Percentiles rank a stretch among this genome's conserved stretches.
These are phyloP conservation scores for Platysternon megacephalum DNA, from an alignment of 2,113 vertebrate genomes.

Conservation along the genomic window DNA sequence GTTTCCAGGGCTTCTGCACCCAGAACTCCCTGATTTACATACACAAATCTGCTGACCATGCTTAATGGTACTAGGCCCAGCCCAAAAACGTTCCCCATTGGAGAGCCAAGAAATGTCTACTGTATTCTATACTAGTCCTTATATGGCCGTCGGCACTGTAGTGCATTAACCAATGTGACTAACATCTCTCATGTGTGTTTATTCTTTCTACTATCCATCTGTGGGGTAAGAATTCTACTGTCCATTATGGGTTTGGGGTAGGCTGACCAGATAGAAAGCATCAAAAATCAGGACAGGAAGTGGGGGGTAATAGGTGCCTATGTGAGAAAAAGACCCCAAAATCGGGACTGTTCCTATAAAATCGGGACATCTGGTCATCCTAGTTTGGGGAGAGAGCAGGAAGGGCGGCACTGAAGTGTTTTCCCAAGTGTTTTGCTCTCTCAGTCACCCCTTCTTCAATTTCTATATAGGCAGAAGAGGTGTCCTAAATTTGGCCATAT, in stretches of 20 bases:
- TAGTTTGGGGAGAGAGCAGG: background rate
- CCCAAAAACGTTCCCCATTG: background rate
- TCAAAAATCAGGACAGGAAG: too few relatives aligned
- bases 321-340: too few relatives aligned
- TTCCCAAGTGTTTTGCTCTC: background rate
- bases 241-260: too few relatives aligned
- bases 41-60: background rate
- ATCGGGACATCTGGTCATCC: too few relatives aligned
- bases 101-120: background rate
- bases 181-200: too few relatives aligned
- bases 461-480: background rate
- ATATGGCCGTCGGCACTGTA: background rate
- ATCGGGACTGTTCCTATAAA: too few relatives aligned
- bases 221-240: background rate
- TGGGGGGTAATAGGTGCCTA: too few relatives aligned
- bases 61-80: background rate
- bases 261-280: too few relatives aligned
- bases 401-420: background rate
- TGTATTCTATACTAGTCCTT: background rate
- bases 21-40: background rate
- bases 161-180: background rate
- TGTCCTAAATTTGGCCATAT: background rate
- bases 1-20: background rate
- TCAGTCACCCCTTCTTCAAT: background rate
- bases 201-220: background rate